Conservation (phyloP, 2,888 invertebrate genomes). For the Adelognathus sp. region DNA sequence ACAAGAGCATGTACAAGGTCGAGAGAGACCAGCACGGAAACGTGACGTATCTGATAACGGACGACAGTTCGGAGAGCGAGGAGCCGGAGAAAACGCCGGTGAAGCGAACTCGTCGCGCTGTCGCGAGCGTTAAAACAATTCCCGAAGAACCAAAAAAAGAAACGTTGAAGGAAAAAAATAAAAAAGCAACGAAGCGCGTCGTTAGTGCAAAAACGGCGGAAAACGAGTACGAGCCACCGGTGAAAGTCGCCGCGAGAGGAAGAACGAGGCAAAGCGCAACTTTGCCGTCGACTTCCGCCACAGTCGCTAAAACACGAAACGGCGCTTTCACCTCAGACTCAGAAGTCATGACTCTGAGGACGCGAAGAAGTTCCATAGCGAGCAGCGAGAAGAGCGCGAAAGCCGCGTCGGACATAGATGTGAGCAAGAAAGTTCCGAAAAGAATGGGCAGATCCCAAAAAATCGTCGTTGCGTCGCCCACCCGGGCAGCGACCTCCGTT, state of each 20-base stretch:
- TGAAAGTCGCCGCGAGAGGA: background rate
- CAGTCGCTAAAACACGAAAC: conserved; percentile 11
- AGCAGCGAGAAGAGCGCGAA: background rate
- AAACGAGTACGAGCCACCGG: conserved; percentile 10
- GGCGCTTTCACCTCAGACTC: conserved; percentile 12
- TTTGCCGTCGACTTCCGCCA: background rate
- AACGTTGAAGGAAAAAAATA: background rate
- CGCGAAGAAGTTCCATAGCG: background rate
- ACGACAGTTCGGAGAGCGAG: conserved; percentile 62
- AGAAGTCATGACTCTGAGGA: background rate
- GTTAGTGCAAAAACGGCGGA: background rate
- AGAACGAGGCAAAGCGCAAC: background rate
- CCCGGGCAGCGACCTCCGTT: background rate
- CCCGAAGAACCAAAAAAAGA: background rate
- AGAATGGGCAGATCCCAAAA: background rate
- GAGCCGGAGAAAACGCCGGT: conserved; percentile 40
- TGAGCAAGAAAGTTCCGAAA: background rate
- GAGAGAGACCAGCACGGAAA: conserved; percentile 67
- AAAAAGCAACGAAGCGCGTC: background rate
- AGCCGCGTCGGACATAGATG: conserved; percentile 3
- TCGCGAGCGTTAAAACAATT: background rate
- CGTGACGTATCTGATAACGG: conserved; percentile 62
- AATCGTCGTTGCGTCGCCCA: background rate
- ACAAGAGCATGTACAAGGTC: conserved; percentile 57
- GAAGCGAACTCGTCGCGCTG: background rate